Evolutionary conservation across 2,797 vertebrate genomes (phyloP).

Genomic region (Micromesistius poutassou): DNA sequence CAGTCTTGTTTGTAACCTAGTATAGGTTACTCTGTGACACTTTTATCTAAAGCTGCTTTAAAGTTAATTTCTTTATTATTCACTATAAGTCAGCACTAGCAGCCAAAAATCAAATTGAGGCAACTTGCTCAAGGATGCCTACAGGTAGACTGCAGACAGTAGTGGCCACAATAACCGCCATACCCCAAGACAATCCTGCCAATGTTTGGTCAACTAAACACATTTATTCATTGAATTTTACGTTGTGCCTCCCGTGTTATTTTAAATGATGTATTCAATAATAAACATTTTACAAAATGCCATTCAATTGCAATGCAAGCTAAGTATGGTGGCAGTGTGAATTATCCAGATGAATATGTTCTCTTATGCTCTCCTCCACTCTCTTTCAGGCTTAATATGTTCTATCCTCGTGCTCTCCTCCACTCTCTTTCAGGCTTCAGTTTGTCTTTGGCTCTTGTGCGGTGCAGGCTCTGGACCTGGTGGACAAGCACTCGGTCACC

Average conservation of each 20-base stretch:
- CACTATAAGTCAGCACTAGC: background rate
- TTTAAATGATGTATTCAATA: background rate
- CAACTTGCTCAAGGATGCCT: background rate
- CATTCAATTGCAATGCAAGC: background rate
- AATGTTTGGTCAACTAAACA: background rate
- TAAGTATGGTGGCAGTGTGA: background rate
- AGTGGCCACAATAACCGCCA: no score
- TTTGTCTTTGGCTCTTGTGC: conserved; percentile 88
- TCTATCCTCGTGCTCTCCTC: background rate
- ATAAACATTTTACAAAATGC: background rate
- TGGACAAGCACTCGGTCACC: conserved; percentile 83
- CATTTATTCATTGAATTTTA: background rate
- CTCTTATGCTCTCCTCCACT: background rate
- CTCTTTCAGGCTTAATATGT: conserved; percentile 77
- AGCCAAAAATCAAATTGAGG: background rate
- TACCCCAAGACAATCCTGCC: background rate
- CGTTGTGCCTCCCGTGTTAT: background rate
- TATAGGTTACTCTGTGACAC: background rate
- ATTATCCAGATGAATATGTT: background rate
- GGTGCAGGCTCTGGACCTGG: conserved; percentile 87
- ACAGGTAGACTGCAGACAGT: background rate
- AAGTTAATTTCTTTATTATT: background rate
- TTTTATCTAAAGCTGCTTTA: background rate
- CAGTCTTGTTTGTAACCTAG: background rate
- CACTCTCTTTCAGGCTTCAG: conserved; percentile 74